These are phyloP conservation scores for Yasuhikotakia modesta DNA, from an alignment of 2,797 vertebrate species.

Conservation along the genomic window DNA sequence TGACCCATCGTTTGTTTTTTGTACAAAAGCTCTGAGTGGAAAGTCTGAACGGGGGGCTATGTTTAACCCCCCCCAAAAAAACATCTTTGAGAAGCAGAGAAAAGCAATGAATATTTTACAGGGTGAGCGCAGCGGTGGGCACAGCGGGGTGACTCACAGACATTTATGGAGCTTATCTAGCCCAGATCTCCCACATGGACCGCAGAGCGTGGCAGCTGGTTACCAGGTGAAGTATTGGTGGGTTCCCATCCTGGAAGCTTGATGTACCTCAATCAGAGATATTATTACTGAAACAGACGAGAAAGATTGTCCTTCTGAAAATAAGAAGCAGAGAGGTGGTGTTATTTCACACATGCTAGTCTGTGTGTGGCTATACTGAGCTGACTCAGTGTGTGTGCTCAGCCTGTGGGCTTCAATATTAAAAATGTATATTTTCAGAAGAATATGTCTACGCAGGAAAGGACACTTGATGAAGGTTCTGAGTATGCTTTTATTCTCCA, in stretches of 20 bases:
- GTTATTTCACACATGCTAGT: background rate
- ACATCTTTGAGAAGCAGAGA: conserved; percentile 48
- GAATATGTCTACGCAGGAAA: conserved; percentile 7
- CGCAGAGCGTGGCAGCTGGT: conserved; percentile 66
- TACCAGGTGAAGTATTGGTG: conserved; percentile 63
- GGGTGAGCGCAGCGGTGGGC: conserved; percentile 61
- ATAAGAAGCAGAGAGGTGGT: background rate
- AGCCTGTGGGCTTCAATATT: conserved; percentile 12
- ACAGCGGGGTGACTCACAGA: conserved; percentile 61
- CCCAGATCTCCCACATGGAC: conserved; percentile 63
- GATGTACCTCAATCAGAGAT: conserved; percentile 63
- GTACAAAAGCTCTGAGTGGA: conserved; percentile 14
- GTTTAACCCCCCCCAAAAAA: conserved; percentile 53
- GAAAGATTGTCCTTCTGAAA: conserved; percentile 2
- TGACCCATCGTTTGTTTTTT: conserved; percentile 1
- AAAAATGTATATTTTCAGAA: conserved; percentile 23
- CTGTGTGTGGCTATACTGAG: background rate
- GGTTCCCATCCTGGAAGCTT: conserved; percentile 55
- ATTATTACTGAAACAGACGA: conserved; percentile 30
- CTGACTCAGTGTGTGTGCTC: conserved; percentile 18
- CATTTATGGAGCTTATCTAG: conserved; percentile 72
- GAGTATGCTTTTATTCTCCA: background rate
- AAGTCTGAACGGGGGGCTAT: conserved; percentile 11
- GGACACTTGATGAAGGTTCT: background rate
- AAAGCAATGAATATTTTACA: conserved; percentile 79